Conservation (phyloP, 2,113 vertebrate species). For the human region GRCh38 chr1:27992501-27993000, state of each 20-base stretch:
- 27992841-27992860: constrained; percentile 4
- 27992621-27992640: not conserved
- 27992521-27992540: too few relatives aligned
- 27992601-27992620: not conserved
- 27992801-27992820: not conserved
- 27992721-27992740: not conserved
- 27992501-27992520: too few relatives aligned
- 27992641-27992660: not conserved
- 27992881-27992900: not conserved
- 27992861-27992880: constrained; percentile 40
- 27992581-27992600: not conserved
- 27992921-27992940: not conserved
- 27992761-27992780: not conserved
- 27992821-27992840: not conserved
- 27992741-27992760: not conserved
- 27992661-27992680: not conserved
- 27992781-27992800: not conserved
- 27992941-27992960: not conserved
- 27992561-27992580: not conserved
- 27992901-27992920: not conserved
- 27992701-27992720: not conserved
- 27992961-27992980: not conserved
- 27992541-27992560: not conserved
- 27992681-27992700: not conserved
- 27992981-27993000: constrained; percentile 3